Evolutionary conservation across 2,888 invertebrate genomes (phyloP).

Genomic region (Euphydryas editha): DNA sequence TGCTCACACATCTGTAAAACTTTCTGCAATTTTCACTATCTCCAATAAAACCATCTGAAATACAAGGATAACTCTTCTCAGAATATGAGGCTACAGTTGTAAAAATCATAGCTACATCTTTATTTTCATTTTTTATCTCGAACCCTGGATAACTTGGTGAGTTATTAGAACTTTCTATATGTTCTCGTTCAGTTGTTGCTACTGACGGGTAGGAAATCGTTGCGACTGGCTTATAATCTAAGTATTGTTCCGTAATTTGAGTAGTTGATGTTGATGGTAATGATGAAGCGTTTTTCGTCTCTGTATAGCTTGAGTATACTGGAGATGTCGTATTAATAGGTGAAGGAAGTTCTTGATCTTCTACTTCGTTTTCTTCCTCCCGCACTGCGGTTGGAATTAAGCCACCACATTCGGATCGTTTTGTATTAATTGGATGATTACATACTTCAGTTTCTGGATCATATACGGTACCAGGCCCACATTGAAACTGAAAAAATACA

Average conservation of each 20-base stretch:
- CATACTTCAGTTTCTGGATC: constrained; percentile 87
- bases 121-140: constrained; percentile 21
- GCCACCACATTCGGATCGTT: constrained; percentile 86
- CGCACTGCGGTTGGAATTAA: constrained; percentile 38
- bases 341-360: constrained; percentile 62
- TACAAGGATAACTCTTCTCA: constrained; percentile 69
- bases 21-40: constrained; percentile 88
- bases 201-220: constrained; percentile 29
- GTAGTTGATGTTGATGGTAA: constrained; percentile 3
- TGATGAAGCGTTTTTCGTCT: constrained; percentile 16
- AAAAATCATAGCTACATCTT: constrained; percentile 18
- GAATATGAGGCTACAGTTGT: constrained; percentile 14
- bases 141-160: constrained; percentile 39
- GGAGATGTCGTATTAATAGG: constrained; percentile 60
- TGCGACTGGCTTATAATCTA: constrained; percentile 14
- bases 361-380: constrained; percentile 76
- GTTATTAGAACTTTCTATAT: constrained; percentile 16
- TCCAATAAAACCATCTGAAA: constrained; percentile 88
- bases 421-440: constrained; percentile 87
- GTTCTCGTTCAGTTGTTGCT: constrained; percentile 32
- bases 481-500: constrained; percentile 82
- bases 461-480: constrained; percentile 90
- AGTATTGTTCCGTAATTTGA: not conserved
- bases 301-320: constrained; percentile 41
- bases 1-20: constrained; percentile 90